Evolutionary conservation across 2,113 vertebrate genomes (phyloP).

Genomic region (Solenodon paradoxus): DNA sequence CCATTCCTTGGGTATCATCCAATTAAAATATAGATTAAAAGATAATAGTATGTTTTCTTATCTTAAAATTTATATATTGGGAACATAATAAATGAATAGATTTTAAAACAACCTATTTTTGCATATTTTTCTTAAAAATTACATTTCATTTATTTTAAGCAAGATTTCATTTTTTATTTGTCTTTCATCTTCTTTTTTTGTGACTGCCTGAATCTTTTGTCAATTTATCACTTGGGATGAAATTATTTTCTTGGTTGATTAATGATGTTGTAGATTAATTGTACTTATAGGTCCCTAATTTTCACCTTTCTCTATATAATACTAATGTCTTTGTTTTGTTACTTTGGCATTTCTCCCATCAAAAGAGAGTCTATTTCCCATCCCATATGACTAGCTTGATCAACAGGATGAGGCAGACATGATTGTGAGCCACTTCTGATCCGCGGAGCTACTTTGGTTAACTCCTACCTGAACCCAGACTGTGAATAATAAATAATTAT

Average conservation of each 20-base stretch:
- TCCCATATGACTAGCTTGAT: not conserved
- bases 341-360: not conserved
- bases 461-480: too few relatives aligned
- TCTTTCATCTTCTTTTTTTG: not conserved
- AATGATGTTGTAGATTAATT: not conserved
- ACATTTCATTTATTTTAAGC: not conserved
- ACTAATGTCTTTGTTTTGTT: not conserved
- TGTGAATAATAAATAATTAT: not conserved
- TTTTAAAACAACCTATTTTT: not conserved
- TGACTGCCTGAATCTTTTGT: not conserved
- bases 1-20: not conserved
- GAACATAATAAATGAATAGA: not conserved
- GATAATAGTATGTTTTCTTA: not conserved
- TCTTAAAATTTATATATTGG: not conserved
- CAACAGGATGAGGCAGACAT: not conserved
- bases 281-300: not conserved
- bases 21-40: constrained; percentile 15
- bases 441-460: not conserved
- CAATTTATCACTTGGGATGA: not conserved
- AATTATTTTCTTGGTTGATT: not conserved
- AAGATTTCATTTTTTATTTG: not conserved
- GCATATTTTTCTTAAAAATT: constrained; percentile 10
- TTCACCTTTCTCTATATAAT: not conserved
- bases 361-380: not conserved
- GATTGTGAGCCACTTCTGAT: not conserved